Base-by-base conservation (phyloP, 2,797 vertebrate species). In the Pogonophryne albipinna region DNA sequence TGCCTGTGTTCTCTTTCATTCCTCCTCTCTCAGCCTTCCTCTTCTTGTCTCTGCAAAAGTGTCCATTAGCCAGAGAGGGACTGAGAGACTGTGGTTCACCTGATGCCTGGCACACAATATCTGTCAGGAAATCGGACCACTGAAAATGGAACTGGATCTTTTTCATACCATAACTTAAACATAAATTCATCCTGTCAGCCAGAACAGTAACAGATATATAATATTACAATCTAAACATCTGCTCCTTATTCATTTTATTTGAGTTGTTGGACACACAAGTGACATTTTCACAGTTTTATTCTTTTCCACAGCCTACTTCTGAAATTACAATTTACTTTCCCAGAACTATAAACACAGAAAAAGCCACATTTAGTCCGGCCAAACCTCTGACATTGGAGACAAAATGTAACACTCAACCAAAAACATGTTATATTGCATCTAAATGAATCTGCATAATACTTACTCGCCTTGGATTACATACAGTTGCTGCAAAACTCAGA, bases 351-450 rank as follows among this genome's bases (percentile, higher is more conserved):
- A 86, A 82, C 72, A 85, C n/a, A 31, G 13, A 79, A 86, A 67
- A 83, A 84, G 66, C 84, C 80, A 78, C 81, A 76, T 46, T 67
- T 51, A 38, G 65, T 68, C 74, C 20, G 59, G 82, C 87, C 90
- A 91, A 91, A 87, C 85, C 88, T 84, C 88, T 86, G 82, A 68
- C 84, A 76, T 76, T 4, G 44, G 65, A 74, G 66, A 79, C 76
- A 38, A 74, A 90, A 87, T 89, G 65, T 87, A 87, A 87, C 74
- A 69, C 60, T 80, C 65, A 42, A 66, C 59, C 82, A 74, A 66
- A 80, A 87, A 90, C 88, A 89, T 90, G 77, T 87, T 83, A 90
- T 90, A 83, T 84, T 86, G 78, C 41, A 65, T 74, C 66, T 70
- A 79, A 82, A 83, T 78, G 42, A 47, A 81, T 80, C 74, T 49